Percentiles rank a stretch among this genome's conserved stretches.
These are phyloP conservation scores for Hoplias malabaricus DNA, from an alignment of 2,113 vertebrate species.

Conservation along the genomic window DNA sequence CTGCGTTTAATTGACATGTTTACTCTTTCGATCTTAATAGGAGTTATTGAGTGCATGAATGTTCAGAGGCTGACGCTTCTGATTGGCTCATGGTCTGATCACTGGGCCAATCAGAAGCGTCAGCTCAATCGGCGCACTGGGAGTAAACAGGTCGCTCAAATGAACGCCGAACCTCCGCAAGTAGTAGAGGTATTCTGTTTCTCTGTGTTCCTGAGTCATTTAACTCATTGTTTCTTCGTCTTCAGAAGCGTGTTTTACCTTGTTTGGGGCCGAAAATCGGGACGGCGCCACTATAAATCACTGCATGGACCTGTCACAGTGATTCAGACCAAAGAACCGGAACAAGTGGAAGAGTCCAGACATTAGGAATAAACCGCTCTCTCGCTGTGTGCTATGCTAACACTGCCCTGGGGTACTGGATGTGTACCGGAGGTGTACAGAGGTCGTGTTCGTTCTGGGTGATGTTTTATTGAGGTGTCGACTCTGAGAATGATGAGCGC, in stretches of 20 bases:
- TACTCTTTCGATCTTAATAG: no score
- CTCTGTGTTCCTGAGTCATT: background rate
- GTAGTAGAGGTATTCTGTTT: no score
- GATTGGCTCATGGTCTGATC: conserved; percentile 35
- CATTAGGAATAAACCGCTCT: no score
- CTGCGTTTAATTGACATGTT: no score
- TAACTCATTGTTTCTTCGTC: background rate
- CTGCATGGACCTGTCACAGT: background rate
- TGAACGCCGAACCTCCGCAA: background rate
- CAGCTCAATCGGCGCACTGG: conserved; percentile 3
- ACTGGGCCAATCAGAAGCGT: conserved; percentile 31
- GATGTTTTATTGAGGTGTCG: background rate
- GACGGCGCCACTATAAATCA: background rate
- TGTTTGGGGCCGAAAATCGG: background rate
- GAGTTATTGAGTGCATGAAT: background rate
- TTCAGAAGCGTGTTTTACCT: background rate
- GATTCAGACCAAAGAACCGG: background rate
- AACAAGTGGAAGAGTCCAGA: no score
- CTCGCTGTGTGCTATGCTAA: background rate
- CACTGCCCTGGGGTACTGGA: background rate
- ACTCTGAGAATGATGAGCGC: conserved; percentile 35
- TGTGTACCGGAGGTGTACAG: background rate
- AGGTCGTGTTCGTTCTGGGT: background rate
- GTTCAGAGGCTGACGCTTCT: conserved; percentile 20
- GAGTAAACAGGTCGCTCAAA: conserved; percentile 18